Conservation (phyloP, 1,140 invertebrate genomes). For the Caenorhabditis elegans region WBcel235 BX284606.5:12961501-12962000, state of each 20-base stretch:
- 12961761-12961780: background rate
- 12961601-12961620: background rate
- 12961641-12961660: background rate
- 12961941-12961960: no score
- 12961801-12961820: no score
- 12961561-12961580: no score
- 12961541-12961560: background rate
- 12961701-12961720: background rate
- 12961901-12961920: no score
- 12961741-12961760: background rate
- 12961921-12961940: no score
- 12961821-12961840: no score
- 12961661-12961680: background rate
- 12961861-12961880: no score
- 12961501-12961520: background rate
- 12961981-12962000: no score
- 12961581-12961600: background rate
- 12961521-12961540: background rate
- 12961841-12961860: no score
- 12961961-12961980: no score
- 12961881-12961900: no score
- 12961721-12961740: background rate
- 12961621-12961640: background rate
- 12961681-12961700: background rate
- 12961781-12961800: no score